A percentile compares a stretch with the other conserved stretches of the same genome.
Conservation (phyloP, 1,140 invertebrate genomes). For the Popillia japonica region DNA sequence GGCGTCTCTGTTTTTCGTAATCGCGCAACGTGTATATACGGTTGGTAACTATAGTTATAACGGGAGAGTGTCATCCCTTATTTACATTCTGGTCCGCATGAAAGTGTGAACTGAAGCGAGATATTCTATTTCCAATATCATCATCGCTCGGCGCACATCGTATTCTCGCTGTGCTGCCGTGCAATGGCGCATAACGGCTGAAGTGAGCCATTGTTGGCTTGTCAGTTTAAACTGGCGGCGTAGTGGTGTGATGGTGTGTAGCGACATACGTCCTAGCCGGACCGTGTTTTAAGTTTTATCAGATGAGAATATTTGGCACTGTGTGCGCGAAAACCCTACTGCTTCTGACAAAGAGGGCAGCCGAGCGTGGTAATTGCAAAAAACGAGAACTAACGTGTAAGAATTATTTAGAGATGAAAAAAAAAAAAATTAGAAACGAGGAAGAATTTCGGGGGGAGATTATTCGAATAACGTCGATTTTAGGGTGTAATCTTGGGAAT, state of each 20-base stretch:
- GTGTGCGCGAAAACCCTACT: neutral
- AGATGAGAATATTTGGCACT: neutral
- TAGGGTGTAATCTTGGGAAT: no score
- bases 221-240: constrained; percentile 42
- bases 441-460: no score
- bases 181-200: constrained; percentile 52
- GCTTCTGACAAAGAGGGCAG: neutral
- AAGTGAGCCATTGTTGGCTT: constrained; percentile 56
- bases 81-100: constrained; percentile 42
- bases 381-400: neutral
- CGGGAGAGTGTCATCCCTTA: neutral
- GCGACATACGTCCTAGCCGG: constrained; percentile 37
- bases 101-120: constrained; percentile 58
- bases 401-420: no score
- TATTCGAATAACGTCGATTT: no score
- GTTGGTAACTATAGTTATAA: neutral
- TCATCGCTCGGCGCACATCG: constrained; percentile 46
- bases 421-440: no score
- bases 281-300: constrained; percentile 29
- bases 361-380: neutral
- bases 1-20: neutral
- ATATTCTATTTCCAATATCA: constrained; percentile 60
- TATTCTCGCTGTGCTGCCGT: constrained; percentile 48
- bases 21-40: neutral
- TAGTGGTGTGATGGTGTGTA: neutral